Conservation (phyloP, 2,888 invertebrate genomes). For the Melanargia galathea region DNA sequence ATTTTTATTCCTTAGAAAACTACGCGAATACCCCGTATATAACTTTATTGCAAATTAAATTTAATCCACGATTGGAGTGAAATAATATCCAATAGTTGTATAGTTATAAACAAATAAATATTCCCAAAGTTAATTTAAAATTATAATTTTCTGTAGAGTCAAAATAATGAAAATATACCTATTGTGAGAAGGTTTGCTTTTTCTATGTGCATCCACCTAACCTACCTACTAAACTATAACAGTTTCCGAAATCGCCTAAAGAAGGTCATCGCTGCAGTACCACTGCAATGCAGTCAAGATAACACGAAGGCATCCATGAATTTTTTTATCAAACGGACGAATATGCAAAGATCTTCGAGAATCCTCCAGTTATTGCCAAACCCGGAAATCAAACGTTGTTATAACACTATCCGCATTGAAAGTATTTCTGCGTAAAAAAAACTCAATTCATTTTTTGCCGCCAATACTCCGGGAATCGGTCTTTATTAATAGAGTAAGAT, state of each 20-base stretch:
- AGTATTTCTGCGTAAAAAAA: conserved; percentile 30
- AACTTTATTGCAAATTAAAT: too few species aligned
- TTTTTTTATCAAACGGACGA: conserved; percentile 35
- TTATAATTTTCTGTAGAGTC: too few species aligned
- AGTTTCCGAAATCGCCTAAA: conserved; percentile 19
- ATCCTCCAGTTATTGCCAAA: conserved; percentile 38
- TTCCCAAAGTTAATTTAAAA: too few species aligned
- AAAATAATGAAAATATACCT: background rate
- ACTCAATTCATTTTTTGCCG: conserved; percentile 29
- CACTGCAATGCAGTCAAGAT: conserved; percentile 38
- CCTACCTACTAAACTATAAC: conserved; percentile 8
- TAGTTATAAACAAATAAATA: too few species aligned
- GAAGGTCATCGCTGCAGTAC: conserved; percentile 35
- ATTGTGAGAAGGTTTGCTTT: background rate
- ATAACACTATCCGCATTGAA: conserved; percentile 36
- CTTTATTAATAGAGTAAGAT: too few species aligned
- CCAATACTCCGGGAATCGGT: conserved; percentile 18
- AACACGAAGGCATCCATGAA: conserved; percentile 27
- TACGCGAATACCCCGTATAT: too few species aligned
- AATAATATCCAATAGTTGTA: too few species aligned
- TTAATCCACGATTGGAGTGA: too few species aligned
- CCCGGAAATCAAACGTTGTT: conserved; percentile 38
- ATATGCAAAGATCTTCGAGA: conserved; percentile 36
- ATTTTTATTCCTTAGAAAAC: background rate
- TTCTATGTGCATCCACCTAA: conserved; percentile 1